phyloP scores from a whole-genome alignment of 2,797 vertebrate species.

The Tenualosa thibaudeaui region DNA sequence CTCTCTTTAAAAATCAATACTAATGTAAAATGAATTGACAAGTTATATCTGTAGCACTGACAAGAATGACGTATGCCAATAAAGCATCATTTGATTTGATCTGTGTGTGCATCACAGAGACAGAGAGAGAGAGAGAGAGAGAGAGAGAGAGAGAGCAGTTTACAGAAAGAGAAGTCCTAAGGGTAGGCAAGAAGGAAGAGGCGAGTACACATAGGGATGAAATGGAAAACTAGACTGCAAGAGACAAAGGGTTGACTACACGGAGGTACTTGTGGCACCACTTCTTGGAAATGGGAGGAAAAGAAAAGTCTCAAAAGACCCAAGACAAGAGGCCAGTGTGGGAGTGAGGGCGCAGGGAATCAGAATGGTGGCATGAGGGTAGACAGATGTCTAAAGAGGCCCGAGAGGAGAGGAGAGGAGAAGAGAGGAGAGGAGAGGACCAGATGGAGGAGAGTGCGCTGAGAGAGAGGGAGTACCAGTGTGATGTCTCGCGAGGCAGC shows the following conservation, averaged over 20 bases:
- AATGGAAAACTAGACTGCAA: neutral
- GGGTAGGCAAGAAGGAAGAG: neutral
- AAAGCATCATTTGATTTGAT: too few species aligned
- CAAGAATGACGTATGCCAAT: too few species aligned
- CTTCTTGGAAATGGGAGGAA: neutral
- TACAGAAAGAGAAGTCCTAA: neutral
- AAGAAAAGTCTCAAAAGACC: neutral
- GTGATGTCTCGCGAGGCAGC: constrained; percentile 97
- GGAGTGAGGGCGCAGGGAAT: neutral
- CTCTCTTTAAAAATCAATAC: too few species aligned
- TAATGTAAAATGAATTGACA: too few species aligned
- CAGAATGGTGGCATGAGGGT: neutral
- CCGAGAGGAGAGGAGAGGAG: neutral
- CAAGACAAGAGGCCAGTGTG: neutral
- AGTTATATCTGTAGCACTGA: too few species aligned
- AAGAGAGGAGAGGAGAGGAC: neutral
- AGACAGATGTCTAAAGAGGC: neutral
- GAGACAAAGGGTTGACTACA: neutral
- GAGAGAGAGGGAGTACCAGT: constrained; percentile 72
- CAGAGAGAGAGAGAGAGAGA: constrained; percentile 23
- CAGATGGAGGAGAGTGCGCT: neutral
- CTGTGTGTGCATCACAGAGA: too few species aligned
- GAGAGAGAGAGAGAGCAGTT: neutral
- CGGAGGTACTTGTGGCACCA: neutral
- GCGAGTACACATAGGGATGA: neutral